Evolutionary conservation across 2,888 invertebrate genomes (phyloP).

Genomic region (Philereme vetulata): DNA sequence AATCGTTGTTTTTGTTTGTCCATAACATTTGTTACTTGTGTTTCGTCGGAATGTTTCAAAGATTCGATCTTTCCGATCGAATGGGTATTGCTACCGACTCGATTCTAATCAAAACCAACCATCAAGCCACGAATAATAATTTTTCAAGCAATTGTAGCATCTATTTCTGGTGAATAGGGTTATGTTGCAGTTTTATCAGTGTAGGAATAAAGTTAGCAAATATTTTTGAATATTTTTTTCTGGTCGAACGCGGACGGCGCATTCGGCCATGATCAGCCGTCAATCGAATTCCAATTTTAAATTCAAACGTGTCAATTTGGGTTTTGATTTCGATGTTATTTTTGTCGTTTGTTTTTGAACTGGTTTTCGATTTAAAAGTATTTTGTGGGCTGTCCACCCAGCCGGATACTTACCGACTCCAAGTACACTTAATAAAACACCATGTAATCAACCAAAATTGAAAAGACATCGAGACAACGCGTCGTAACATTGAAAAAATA

Average conservation of each 20-base stretch:
- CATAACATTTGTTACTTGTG: constrained; percentile 50
- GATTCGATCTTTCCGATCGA: constrained; percentile 75
- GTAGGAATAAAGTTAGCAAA: not conserved
- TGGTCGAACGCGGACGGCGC: constrained; percentile 61
- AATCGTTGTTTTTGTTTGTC: constrained; percentile 32
- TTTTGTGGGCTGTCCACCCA: too few relatives aligned
- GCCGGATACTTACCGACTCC: not conserved
- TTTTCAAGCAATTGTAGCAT: constrained; percentile 26
- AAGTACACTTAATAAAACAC: not conserved
- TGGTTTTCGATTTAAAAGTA: too few relatives aligned
- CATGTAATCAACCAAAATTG: constrained; percentile 36
- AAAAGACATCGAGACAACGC: constrained; percentile 39
- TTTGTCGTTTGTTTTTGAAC: not conserved
- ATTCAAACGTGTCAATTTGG: constrained; percentile 63
- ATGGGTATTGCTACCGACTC: constrained; percentile 66
- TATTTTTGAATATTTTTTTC: constrained; percentile 62
- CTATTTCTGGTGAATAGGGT: constrained; percentile 8
- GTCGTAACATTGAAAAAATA: constrained; percentile 38
- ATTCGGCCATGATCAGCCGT: constrained; percentile 60
- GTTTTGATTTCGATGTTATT: constrained; percentile 27
- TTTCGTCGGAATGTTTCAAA: constrained; percentile 68
- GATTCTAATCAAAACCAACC: constrained; percentile 28
- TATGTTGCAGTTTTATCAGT: not conserved
- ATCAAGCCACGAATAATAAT: not conserved
- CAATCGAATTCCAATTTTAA: constrained; percentile 65